Evolutionary conservation across 2,113 vertebrate species (phyloP).

Genomic region (Rhabdomys dilectus): DNA sequence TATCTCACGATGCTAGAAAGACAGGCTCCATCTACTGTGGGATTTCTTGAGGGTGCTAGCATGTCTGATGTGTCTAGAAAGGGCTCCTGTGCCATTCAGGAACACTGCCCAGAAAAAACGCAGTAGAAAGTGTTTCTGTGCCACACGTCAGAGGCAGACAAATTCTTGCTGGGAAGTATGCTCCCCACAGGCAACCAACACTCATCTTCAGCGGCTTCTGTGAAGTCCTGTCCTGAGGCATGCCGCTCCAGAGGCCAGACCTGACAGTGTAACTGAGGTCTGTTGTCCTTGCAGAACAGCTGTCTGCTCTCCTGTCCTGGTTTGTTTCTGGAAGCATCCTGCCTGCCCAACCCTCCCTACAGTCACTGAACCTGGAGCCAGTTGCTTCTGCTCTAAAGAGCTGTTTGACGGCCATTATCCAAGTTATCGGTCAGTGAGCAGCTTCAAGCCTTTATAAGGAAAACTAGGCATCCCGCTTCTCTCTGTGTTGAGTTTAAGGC

Average conservation of each 20-base stretch:
- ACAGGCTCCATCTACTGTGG: accelerated
- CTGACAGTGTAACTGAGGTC: accelerated
- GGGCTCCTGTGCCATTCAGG: accelerated
- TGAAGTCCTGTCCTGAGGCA: neutral
- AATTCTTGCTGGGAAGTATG: accelerated
- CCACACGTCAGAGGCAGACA: neutral
- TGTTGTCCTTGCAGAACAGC: accelerated
- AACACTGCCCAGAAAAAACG: no score
- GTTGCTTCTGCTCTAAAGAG: neutral
- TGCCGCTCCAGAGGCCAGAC: neutral
- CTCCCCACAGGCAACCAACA: accelerated
- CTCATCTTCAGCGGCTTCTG: accelerated
- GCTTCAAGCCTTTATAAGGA: neutral
- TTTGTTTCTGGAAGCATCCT: neutral
- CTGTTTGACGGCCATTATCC: neutral
- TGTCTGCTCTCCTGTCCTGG: accelerated
- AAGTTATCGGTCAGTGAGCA: neutral
- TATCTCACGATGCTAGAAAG: accelerated
- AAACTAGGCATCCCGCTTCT: neutral
- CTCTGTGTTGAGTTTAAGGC: neutral
- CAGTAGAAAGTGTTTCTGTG: neutral
- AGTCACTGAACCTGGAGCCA: neutral
- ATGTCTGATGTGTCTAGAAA: neutral
- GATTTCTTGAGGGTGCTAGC: neutral
- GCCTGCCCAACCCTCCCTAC: accelerated